Percentiles rank a stretch among this genome's conserved stretches.
These are phyloP conservation scores for Parasteatoda lunata DNA, from an alignment of 2,888 invertebrate species.

Conservation along the genomic window DNA sequence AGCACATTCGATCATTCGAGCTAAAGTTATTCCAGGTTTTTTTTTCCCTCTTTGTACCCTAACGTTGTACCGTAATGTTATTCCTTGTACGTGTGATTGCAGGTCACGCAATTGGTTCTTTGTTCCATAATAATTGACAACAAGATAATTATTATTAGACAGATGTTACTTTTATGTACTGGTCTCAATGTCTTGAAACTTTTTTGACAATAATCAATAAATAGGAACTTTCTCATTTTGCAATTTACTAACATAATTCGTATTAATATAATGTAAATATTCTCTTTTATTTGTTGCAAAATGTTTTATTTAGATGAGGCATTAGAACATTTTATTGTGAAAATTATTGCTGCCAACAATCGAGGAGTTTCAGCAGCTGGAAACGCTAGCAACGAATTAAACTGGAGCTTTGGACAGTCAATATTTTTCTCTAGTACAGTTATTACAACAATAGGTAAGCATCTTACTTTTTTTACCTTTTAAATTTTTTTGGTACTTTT, in stretches of 20 bases:
- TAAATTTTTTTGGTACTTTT: neutral
- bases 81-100: no score
- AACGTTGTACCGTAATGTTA: no score
- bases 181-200: no score
- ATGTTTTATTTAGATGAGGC: slow-evolving; percentile 79
- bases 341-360: slow-evolving; percentile 84
- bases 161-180: no score
- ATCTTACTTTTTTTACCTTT: neutral
- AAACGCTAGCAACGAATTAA: slow-evolving; percentile 85
- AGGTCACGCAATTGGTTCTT: no score
- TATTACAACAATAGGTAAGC: slow-evolving; percentile 88
- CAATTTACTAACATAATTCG: neutral
- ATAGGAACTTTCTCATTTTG: no score
- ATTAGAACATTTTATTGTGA: slow-evolving; percentile 82
- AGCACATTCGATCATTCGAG: no score
- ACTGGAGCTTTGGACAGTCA: slow-evolving; percentile 93
- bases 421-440: slow-evolving; percentile 91
- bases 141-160: no score
- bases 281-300: neutral
- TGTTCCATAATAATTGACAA: no score
- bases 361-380: slow-evolving; percentile 84
- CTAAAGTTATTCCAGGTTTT: no score
- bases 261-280: neutral
- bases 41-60: no score
- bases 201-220: no score